Percentiles rank a stretch among this genome's conserved stretches.
Conservation (phyloP, 1,140 invertebrate genomes). For the Diabrotica virgifera region DNA sequence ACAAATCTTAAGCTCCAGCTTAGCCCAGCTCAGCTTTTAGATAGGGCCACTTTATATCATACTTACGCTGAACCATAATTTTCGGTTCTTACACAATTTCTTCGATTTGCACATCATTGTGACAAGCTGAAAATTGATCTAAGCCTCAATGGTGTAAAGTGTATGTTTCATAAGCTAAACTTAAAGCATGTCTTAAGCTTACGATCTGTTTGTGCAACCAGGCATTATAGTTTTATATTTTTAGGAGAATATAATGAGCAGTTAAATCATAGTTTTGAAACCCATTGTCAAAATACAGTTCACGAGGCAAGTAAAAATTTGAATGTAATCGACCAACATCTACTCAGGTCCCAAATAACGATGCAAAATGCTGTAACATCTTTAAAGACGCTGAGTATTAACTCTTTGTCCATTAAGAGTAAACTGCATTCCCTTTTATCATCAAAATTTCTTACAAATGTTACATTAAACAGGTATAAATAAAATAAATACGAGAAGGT, state of each 20-base stretch:
- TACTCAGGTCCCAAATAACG: slow-evolving; percentile 43
- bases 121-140: too few relatives aligned
- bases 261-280: slow-evolving; percentile 35
- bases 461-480: slow-evolving; percentile 25
- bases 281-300: slow-evolving; percentile 30
- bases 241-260: slow-evolving; percentile 39
- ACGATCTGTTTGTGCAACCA: too few relatives aligned
- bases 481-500: neutral
- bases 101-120: too few relatives aligned
- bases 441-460: slow-evolving; percentile 38
- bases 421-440: slow-evolving; percentile 40
- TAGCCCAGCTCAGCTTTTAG: too few relatives aligned
- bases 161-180: too few relatives aligned
- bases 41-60: too few relatives aligned
- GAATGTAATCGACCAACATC: slow-evolving; percentile 38
- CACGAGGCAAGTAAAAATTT: slow-evolving; percentile 38
- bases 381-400: slow-evolving; percentile 36
- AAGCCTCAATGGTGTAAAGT: too few relatives aligned
- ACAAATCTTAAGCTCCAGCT: too few relatives aligned
- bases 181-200: too few relatives aligned
- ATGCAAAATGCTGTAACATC: slow-evolving; percentile 42
- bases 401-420: slow-evolving; percentile 40
- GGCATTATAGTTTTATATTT: too few relatives aligned
- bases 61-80: too few relatives aligned
- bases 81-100: too few relatives aligned